These are phyloP conservation scores for Pagetopsis macropterus DNA, from an alignment of 2,797 vertebrate genomes.

Conservation along the genomic window DNA sequence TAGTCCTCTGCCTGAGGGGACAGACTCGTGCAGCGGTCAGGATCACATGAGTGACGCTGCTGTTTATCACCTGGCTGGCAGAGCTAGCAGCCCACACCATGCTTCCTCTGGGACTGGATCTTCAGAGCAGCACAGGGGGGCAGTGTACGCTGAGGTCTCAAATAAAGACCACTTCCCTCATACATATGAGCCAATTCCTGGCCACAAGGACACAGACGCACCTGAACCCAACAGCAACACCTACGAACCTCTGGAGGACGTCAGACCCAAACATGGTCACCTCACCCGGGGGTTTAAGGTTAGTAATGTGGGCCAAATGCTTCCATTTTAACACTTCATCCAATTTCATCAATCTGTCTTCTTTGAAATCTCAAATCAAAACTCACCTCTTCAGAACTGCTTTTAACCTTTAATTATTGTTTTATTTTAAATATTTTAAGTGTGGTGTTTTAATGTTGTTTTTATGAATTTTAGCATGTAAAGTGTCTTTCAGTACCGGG, in stretches of 20 bases:
- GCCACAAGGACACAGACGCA: slow-evolving; percentile 17
- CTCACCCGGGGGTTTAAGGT: slow-evolving; percentile 81
- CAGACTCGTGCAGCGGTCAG: slow-evolving; percentile 36
- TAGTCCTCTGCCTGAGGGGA: slow-evolving; percentile 11
- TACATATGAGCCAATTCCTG: slow-evolving; percentile 73
- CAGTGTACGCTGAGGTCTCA: slow-evolving; percentile 70
- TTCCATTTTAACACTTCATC: neutral
- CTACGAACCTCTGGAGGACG: slow-evolving; percentile 73
- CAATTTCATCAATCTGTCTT: no score
- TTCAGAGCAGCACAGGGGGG: slow-evolving; percentile 22
- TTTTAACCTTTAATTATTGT: neutral
- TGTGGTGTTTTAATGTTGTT: no score
- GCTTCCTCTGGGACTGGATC: slow-evolving; percentile 6
- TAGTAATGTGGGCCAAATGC: slow-evolving; percentile 11
- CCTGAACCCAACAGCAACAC: slow-evolving; percentile 52
- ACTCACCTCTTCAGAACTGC: neutral
- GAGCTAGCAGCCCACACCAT: slow-evolving; percentile 29
- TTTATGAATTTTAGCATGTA: no score
- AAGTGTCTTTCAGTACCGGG: no score
- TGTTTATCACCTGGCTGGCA: slow-evolving; percentile 75
- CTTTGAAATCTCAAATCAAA: no score
- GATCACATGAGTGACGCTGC: slow-evolving; percentile 53
- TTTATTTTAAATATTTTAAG: no score
- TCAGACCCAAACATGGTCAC: slow-evolving; percentile 66
- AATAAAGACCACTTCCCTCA: slow-evolving; percentile 19